A percentile compares a stretch with the other conserved stretches of the same genome.
Conservation (phyloP, 2,113 vertebrate species). For the Petaurus breviceps region DNA sequence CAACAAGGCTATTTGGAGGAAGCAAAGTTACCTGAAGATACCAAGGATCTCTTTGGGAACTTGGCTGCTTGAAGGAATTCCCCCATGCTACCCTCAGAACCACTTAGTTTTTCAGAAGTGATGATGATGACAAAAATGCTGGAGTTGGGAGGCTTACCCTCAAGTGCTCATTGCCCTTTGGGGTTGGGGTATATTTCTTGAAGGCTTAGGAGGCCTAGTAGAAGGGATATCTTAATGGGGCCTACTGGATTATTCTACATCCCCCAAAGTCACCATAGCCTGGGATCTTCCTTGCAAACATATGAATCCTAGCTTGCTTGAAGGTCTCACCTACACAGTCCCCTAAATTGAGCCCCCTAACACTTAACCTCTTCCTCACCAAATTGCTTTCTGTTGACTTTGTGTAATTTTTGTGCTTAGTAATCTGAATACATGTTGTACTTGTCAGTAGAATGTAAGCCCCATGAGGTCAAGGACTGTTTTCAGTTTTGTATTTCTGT, state of each 20-base stretch:
- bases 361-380: not conserved
- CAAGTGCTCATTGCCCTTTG: not conserved
- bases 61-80: not conserved
- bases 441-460: not conserved
- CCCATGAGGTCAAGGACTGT: not conserved
- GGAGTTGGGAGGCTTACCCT: not conserved
- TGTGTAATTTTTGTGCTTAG: not conserved
- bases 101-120: slow-evolving; percentile 7
- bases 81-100: not conserved
- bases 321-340: not conserved
- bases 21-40: not conserved
- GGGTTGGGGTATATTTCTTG: not conserved
- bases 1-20: not conserved
- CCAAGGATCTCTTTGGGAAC: not conserved
- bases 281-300: not conserved
- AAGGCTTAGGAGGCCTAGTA: not conserved
- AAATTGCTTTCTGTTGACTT: not conserved
- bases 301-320: not conserved
- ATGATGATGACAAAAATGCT: not conserved
- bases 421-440: not conserved
- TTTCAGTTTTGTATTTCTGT: not conserved
- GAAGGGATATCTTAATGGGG: not conserved
- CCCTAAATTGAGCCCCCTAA: not conserved
- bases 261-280: not conserved
- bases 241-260: not conserved